Evolutionary conservation across 1,140 invertebrate genomes (phyloP), one percentile per base, ranked within the genome.

Genomic region (Drosophila mojavensis): DNA sequence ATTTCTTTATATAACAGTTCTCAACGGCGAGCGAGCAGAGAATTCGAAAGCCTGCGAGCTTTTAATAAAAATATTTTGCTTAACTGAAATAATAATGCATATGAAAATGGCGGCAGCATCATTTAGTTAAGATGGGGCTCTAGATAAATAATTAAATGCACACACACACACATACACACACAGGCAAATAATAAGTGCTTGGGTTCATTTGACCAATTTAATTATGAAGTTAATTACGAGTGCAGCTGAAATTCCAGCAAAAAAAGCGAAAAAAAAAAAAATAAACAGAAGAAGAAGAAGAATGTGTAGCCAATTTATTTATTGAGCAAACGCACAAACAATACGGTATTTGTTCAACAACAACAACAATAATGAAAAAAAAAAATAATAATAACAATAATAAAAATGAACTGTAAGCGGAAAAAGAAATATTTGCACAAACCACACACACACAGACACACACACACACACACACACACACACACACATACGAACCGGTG

Each of bases 211-310:
- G 75, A 78, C 50, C 75, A 78, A 75, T 75, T 78, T 78, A 78
- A 78, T 78, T 78, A 78, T 78, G 75, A 78, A 78, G 75, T 78
- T 78, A 78, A 78, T 78, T 78, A 78, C 75, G 75, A 78, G 33
- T 70, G 50, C 72, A 78, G 62, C 36, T 61, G 61, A 78, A 78
- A 78, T 78, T 78, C 75, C 72, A 45, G n/a, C 54, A 74, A 70
- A 78, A 78, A 69, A 39, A 75, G 7, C 39, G 39, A 43, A n/a
- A 43, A 17, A 2, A 41, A 0, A 41, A 13, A 9, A 17, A 2
- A 41, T 3, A 41, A 13, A 9, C 2, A 17, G 5, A 17, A 45
- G n/a, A 45, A 45, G 15, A 75, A 75, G 69, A 78, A 69, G 47
- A 75, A 70, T 70, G 59, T 63, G 36, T 70, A 60, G 70, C 47